Conservation (phyloP, 2,888 invertebrate genomes). For the Sycophila texana region DNA sequence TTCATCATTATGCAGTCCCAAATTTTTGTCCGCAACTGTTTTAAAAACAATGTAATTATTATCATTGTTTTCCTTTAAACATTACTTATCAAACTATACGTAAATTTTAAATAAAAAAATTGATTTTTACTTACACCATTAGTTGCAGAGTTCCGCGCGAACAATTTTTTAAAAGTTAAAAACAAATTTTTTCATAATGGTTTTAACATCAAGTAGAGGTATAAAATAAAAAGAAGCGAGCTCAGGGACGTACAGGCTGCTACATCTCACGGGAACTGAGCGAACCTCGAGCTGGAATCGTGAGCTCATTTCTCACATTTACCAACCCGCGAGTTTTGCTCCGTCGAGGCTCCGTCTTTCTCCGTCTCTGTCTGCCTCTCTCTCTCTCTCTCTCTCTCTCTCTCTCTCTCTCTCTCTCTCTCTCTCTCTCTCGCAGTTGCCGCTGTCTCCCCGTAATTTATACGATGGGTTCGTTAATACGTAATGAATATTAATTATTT, state of each 20-base stretch:
- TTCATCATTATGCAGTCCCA: too few species aligned
- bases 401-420: conserved; percentile 6
- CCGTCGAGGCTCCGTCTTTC: conserved; percentile 17
- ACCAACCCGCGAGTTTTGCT: conserved; percentile 35
- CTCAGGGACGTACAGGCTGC: conserved; percentile 61
- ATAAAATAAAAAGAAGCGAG: neutral
- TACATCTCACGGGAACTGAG: conserved; percentile 66
- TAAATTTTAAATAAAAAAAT: too few species aligned
- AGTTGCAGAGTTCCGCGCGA: too few species aligned
- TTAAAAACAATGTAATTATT: too few species aligned
- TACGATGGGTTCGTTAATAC: conserved; percentile 74
- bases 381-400: conserved; percentile 3
- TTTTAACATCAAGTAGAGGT: neutral
- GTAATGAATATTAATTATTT: conserved; percentile 75
- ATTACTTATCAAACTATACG: too few species aligned
- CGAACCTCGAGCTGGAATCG: conserved; percentile 58
- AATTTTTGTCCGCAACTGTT: too few species aligned
- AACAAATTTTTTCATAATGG: too few species aligned
- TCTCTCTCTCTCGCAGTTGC: conserved; percentile 28
- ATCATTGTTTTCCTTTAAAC: too few species aligned
- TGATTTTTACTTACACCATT: too few species aligned
- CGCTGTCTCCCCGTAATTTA: conserved; percentile 67
- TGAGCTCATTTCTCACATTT: conserved; percentile 60
- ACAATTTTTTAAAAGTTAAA: too few species aligned
- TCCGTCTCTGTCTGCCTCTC: conserved; percentile 1